Percentiles rank a stretch among this genome's conserved stretches.
Evolutionary conservation across 2,113 vertebrate species (phyloP).

Genomic region (Galeopterus variegatus): DNA sequence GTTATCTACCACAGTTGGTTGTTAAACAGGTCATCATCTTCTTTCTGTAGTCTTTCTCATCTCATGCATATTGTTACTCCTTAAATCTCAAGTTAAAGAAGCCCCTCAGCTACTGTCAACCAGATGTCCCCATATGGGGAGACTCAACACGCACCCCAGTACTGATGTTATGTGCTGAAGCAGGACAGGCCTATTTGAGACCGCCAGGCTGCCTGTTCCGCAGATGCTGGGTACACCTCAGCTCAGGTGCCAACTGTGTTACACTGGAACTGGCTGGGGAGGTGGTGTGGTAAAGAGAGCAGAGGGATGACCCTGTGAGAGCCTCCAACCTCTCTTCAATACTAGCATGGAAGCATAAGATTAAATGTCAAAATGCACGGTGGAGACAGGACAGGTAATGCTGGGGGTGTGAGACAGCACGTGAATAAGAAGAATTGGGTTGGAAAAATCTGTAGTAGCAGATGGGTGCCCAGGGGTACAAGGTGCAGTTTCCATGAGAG

Average conservation of each 20-base stretch:
- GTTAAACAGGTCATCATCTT: background rate
- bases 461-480: background rate
- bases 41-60: background rate
- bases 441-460: background rate
- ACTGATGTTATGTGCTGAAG: background rate
- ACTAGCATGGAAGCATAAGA: background rate
- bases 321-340: background rate
- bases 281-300: background rate
- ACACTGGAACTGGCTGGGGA: background rate
- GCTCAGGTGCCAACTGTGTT: background rate
- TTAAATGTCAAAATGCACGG: background rate
- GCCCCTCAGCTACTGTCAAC: background rate
- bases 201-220: background rate
- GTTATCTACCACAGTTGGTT: background rate
- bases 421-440: background rate
- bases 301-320: background rate
- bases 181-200: background rate
- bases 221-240: background rate
- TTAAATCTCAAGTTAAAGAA: slow-evolving; percentile 46
- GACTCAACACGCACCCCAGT: background rate
- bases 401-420: background rate
- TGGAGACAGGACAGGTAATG: background rate
- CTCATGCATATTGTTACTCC: background rate
- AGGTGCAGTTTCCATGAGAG: background rate
- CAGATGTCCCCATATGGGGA: background rate